These are phyloP conservation scores for Sarcophaga rosellei DNA, from an alignment of 2,888 invertebrate species.

Conservation along the genomic window DNA sequence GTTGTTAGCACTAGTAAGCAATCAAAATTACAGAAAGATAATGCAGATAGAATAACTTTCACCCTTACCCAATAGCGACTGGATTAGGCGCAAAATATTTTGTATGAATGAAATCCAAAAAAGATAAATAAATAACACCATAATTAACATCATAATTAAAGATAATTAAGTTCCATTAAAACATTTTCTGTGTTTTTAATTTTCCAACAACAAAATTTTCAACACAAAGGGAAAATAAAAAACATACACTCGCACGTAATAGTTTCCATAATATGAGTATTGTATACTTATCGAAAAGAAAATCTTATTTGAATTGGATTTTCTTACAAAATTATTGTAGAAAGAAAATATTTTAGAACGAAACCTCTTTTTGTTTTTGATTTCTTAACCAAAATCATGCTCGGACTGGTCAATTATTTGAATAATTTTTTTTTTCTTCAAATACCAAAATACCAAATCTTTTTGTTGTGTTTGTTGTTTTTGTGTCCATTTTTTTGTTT, in stretches of 20 bases:
- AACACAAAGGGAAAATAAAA: not conserved
- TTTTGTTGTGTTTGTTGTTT: not conserved
- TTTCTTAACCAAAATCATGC: constrained; percentile 3
- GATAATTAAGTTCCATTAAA: constrained; percentile 18
- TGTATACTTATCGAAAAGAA: not conserved
- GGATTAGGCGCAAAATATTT: not conserved
- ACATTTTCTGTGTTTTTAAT: not conserved
- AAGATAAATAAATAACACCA: not conserved
- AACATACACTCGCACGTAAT: not conserved
- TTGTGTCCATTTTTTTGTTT: not conserved
- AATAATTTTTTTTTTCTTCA: not conserved
- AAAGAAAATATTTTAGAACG: not conserved
- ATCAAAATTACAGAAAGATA: not conserved
- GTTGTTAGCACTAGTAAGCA: no score
- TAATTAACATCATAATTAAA: not conserved
- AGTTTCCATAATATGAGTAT: not conserved
- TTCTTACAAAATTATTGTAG: not conserved
- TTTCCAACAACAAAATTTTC: not conserved
- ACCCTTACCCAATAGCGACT: not conserved
- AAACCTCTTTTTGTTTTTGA: not conserved
- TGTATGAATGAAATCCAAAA: not conserved
- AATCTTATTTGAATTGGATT: not conserved
- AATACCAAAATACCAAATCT: constrained; percentile 7
- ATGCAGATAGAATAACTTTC: not conserved
- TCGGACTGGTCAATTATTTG: not conserved